Conservation (phyloP, 2,797 vertebrate genomes). For the Bovichtus diacanthus region DNA sequence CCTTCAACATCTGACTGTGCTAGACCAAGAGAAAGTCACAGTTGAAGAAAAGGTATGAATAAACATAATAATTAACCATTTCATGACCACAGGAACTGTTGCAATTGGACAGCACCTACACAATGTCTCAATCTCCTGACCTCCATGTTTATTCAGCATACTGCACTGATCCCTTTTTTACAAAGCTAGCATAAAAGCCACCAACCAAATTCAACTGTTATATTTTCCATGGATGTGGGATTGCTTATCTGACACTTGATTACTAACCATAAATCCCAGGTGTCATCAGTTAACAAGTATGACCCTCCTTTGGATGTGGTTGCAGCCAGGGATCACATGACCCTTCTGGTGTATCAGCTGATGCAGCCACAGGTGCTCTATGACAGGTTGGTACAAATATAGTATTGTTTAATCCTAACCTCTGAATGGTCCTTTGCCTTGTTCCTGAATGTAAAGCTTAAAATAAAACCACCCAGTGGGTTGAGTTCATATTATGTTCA, state of each 20-base stretch:
- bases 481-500: not conserved
- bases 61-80: not conserved
- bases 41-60: slow-evolving; percentile 91
- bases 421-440: not conserved
- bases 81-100: not conserved
- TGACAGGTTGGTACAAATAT: slow-evolving; percentile 86
- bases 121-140: not conserved
- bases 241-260: not conserved
- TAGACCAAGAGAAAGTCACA: slow-evolving; percentile 89
- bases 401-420: not conserved
- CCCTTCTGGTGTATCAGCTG: slow-evolving; percentile 83
- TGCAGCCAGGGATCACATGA: slow-evolving; percentile 91
- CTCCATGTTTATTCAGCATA: not conserved
- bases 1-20: slow-evolving; percentile 86
- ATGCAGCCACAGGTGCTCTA: slow-evolving; percentile 91
- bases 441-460: not conserved
- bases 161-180: not conserved
- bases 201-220: not conserved
- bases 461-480: not conserved
- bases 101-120: not conserved
- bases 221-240: not conserved
- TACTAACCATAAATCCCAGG: slow-evolving; percentile 77
- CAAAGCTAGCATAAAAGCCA: not conserved
- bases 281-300: slow-evolving; percentile 88
- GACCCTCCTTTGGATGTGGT: slow-evolving; percentile 91